Base-by-base conservation (phyloP, 2,888 invertebrate genomes). In the Chymomyza amoena region DNA sequence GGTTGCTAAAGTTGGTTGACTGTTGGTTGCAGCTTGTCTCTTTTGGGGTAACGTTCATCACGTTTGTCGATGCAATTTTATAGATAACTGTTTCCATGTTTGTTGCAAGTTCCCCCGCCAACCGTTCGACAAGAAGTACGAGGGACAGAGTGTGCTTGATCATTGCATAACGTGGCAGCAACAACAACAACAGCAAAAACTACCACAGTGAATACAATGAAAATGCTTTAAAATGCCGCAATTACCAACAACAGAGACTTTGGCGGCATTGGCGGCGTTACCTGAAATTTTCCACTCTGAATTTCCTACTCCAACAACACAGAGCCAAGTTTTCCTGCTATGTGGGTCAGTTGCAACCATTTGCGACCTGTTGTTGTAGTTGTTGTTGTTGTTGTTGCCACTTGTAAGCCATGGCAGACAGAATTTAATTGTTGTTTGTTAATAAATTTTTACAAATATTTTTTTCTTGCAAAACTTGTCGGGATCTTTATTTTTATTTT, bases 11-110 rank as follows among this genome's bases (percentile, higher is more conserved):
- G 45, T 51, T 51, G 51, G n/a, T 16, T n/a, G 51, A 18, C 18
- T 54, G 52, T 18, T 16, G 51, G 51, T 51, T 51, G 51, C 51
- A 18, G 18, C 50, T 64, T 65, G 39, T 65, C 54, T 66, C 69
- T 75, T 80, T 87, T 86, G 79, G 79, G 89, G 84, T 86, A 89
- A 86, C 81, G 81, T 86, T 79, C 84, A 82, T 86, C 89, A 86
- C 87, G 87, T 89, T 88, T 87, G 79, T 77, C 84, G 87, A 88
- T 89, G 89, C 86, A 88, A 86, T 86, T 83, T 80, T 78, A 76
- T 80, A 89, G 89, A 88, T 88, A 89, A 88, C 87, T 82, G 88
- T 84, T 83, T 87, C 66, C 77, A 76, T 77, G 84, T 86, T 80
- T 79, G 76, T 56, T 13, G 63, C 50, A 57, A 20, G 20, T 15